These are phyloP conservation scores for Borostomias antarcticus DNA, from an alignment of 2,797 vertebrate genomes.

Conservation along the genomic window DNA sequence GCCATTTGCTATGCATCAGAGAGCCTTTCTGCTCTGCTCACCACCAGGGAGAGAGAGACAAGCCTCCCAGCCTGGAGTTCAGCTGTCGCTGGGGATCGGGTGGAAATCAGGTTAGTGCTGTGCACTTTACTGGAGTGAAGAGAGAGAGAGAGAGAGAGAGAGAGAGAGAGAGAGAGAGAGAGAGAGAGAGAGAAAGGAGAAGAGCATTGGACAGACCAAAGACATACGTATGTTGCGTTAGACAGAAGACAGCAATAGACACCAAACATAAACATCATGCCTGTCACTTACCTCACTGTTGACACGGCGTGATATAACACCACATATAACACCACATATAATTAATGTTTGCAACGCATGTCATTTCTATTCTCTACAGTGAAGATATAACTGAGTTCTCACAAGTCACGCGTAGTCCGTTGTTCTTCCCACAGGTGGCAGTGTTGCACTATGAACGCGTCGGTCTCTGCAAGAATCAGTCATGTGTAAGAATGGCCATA, in stretches of 20 bases:
- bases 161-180: conserved; percentile 18
- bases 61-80: conserved; percentile 42
- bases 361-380: too few relatives aligned
- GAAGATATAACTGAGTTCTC: too few relatives aligned
- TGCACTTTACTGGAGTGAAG: conserved; percentile 31
- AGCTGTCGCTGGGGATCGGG: conserved; percentile 48
- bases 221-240: too few relatives aligned
- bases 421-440: conserved; percentile 69
- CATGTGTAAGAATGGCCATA: conserved; percentile 45
- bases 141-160: neutral
- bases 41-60: conserved; percentile 33
- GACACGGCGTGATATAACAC: too few relatives aligned
- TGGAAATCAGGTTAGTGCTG: conserved; percentile 45
- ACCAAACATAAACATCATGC: too few relatives aligned
- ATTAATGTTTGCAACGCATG: too few relatives aligned
- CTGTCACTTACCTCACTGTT: too few relatives aligned
- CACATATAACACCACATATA: too few relatives aligned
- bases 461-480: conserved; percentile 35
- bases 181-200: too few relatives aligned
- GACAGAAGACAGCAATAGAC: too few relatives aligned
- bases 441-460: conserved; percentile 64
- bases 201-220: neutral
- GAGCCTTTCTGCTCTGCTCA: conserved; percentile 27
- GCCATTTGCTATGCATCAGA: conserved; percentile 63
- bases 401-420: neutral